phyloP scores from a whole-genome alignment of 1,140 invertebrate genomes.

The Zelostemma sp. region DNA sequence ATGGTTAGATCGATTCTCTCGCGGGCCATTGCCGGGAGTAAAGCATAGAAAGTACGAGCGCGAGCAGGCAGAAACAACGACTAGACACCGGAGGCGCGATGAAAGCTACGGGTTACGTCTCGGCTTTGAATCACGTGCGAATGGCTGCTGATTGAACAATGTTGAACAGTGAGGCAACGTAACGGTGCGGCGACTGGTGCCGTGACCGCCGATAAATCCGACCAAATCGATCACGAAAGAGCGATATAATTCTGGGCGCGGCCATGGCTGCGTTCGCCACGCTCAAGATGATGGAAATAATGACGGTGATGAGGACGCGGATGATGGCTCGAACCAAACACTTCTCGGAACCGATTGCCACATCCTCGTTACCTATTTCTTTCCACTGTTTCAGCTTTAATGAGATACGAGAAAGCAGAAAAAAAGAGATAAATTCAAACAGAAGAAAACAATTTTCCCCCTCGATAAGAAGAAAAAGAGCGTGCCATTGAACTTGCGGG shows the following conservation, averaged over 20 bases:
- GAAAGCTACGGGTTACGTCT: neutral
- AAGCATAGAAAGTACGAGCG: no score
- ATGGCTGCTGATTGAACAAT: constrained; percentile 8
- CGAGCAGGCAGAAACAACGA: no score
- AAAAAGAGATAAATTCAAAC: neutral
- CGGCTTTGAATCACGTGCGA: neutral
- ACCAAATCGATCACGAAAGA: constrained; percentile 31
- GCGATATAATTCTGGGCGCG: constrained; percentile 21
- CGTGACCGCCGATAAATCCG: constrained; percentile 18
- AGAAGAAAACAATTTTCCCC: neutral
- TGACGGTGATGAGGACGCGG: constrained; percentile 13
- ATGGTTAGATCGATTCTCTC: no score
- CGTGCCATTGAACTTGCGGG: neutral
- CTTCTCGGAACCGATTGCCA: constrained; percentile 31
- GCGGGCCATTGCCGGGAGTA: no score
- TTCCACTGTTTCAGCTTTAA: neutral
- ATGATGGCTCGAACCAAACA: constrained; percentile 19
- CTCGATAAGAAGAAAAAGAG: neutral
- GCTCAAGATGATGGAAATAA: neutral
- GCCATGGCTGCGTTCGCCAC: constrained; percentile 8
- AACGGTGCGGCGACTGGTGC: constrained; percentile 10
- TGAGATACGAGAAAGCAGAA: neutral
- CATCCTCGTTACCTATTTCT: constrained; percentile 4
- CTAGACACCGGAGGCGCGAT: neutral
- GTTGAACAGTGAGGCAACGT: constrained; percentile 1